Evolutionary conservation across 2,113 vertebrate species (phyloP).

Genomic region (Antigone vipio): DNA sequence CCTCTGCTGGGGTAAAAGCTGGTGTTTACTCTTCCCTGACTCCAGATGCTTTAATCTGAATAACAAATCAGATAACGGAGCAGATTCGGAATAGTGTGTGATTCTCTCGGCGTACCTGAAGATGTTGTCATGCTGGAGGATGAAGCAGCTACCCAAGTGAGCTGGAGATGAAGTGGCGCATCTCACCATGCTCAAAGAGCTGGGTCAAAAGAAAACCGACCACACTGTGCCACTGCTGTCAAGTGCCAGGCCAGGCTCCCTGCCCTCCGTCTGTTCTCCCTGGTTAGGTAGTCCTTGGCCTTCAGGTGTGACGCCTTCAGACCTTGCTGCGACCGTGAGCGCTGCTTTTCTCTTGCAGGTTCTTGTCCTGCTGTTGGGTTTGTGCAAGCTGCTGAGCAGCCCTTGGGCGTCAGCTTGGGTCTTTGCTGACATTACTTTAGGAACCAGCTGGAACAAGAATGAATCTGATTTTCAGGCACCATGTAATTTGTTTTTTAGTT

Average conservation of each 20-base stretch:
- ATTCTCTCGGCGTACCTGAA: background rate
- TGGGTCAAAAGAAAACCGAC: background rate
- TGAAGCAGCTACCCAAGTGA: background rate
- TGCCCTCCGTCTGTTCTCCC: background rate
- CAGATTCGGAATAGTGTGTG: background rate
- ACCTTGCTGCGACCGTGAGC: fast-evolving
- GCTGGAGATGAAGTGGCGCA: background rate
- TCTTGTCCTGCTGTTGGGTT: background rate
- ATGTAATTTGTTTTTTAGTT: background rate
- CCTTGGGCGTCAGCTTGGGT: background rate
- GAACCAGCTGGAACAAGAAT: background rate
- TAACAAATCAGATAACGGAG: background rate
- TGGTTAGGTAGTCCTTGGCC: background rate
- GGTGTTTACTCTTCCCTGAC: background rate
- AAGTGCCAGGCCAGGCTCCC: background rate
- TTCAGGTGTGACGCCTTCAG: background rate
- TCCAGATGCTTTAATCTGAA: background rate
- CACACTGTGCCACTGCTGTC: no score
- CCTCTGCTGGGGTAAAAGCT: background rate
- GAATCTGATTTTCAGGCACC: background rate
- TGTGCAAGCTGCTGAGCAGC: background rate
- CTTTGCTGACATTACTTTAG: background rate
- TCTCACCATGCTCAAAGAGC: fast-evolving
- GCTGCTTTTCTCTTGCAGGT: background rate
- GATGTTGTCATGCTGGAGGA: background rate